Conservation (phyloP, 64 coral and sea anemone genomes). For the Montipora foliosa region DNA sequence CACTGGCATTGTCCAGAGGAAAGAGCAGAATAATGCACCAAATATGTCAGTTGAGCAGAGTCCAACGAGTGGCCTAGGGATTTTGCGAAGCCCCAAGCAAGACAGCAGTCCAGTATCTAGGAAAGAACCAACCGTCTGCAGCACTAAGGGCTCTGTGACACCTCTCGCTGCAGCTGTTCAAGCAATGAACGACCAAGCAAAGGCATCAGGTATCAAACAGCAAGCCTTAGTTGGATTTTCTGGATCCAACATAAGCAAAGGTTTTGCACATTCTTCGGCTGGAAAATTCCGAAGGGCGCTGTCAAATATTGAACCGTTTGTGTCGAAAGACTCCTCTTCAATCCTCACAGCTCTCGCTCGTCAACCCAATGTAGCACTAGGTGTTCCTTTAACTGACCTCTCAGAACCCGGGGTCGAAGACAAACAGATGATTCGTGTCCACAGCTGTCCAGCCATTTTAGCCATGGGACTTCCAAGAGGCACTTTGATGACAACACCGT, state of each 20-base stretch:
- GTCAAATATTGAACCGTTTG: conserved; percentile 64
- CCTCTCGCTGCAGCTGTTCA: conserved; percentile 33
- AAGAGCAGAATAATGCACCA: neutral
- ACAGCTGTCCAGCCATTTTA: conserved; percentile 88
- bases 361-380: conserved; percentile 60
- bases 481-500: conserved; percentile 51
- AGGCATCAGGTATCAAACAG: neutral
- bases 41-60: neutral
- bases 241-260: neutral
- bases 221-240: conserved; percentile 16
- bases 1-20: neutral
- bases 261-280: conserved; percentile 15
- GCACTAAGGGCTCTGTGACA: neutral
- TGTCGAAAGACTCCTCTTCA: conserved; percentile 46
- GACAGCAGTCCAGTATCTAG: neutral
- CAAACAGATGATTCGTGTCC: conserved; percentile 88
- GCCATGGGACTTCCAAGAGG: conserved; percentile 79
- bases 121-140: neutral
- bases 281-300: conserved; percentile 78
- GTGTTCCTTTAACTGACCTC: conserved; percentile 44
- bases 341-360: conserved; percentile 79
- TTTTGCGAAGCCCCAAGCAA: neutral
- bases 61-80: neutral
- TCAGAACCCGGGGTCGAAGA: conserved; percentile 52
- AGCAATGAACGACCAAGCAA: conserved; percentile 1